phyloP scores from a whole-genome alignment of 2,797 vertebrate species.

The Somateria mollissima region DNA sequence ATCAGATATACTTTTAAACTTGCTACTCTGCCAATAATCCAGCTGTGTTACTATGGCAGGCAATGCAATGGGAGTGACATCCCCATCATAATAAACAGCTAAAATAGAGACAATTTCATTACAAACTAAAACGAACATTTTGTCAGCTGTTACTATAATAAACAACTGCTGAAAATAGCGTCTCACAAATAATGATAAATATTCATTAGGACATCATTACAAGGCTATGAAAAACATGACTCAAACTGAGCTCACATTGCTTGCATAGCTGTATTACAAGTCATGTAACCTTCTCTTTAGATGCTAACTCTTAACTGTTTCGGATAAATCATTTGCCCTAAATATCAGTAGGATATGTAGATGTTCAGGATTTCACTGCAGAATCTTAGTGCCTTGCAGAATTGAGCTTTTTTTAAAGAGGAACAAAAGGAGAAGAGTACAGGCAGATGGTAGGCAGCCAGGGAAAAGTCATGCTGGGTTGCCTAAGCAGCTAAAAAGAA shows the following conservation, averaged over 20 bases:
- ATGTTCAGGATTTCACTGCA: neutral
- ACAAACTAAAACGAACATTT: conserved; percentile 56
- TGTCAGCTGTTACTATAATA: conserved; percentile 62
- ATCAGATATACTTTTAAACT: neutral
- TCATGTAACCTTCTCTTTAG: neutral
- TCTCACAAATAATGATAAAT: conserved; percentile 68
- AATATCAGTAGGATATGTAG: neutral
- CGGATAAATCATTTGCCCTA: neutral
- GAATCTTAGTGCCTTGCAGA: neutral
- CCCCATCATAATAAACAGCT: conserved; percentile 45
- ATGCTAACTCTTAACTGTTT: neutral
- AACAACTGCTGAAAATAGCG: conserved; percentile 56
- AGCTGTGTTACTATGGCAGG: conserved; percentile 51
- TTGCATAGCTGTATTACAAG: neutral
- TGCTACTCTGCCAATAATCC: conserved; percentile 4
- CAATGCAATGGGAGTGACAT: conserved; percentile 42
- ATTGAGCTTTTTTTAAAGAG: neutral
- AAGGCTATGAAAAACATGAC: neutral
- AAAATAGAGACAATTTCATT: conserved; percentile 56
- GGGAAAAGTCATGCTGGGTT: conserved; percentile 1
- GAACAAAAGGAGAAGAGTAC: conserved; percentile 11
- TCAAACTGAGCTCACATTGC: neutral
- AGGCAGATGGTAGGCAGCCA: conserved; percentile 43
- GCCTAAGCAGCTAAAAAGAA: neutral
- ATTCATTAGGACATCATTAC: conserved; percentile 55